Base-by-base conservation (phyloP, 2,797 vertebrate genomes). In the Epinephelus malabaricus region DNA sequence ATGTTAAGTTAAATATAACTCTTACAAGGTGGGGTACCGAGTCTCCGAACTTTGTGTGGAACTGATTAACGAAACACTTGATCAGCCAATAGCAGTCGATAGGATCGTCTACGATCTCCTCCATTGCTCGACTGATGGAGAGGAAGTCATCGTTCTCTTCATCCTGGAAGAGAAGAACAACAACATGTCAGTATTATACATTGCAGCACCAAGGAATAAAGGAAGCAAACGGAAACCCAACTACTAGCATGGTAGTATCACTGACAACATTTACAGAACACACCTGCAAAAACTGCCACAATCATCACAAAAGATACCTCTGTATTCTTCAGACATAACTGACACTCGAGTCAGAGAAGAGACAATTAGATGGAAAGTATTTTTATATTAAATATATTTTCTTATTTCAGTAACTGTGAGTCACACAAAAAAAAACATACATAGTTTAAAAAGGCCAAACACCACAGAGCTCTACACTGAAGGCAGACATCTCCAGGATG, bases 41-140 rank as follows among this genome's bases (percentile, higher is more conserved):
- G 90, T 99, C 98, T 86, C 96, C 97, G 84, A 98, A 98, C 93
- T 97, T 99, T 69, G 87, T 94, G 61, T 96, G 96, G 69, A 98
- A 96, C 81, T 99, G 98, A 89, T 94, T 97, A 82, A 99, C 94
- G 64, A 99, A 99, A 86, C 96, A 96, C 73, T 96, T 98, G 63
- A 96, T 95, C 15, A 99, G 96, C 98, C 98, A 99, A 54, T 98
- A 99, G 83, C 97, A 98, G 90, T 99, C 97, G 0, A 98, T 88
- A 0, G 95, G 94, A 73, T 98, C 96, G 25, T 98, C 97, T 9
- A 97, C 96, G 73, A 99, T 97, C 86, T 99, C 98, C 80, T 97
- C 97, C 97, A 98, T 98, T 56, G 97, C 96, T 90, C 94, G 95
- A 25, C 96, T 96, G 85, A 99, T 96, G 72, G 97, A 96, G 75